These are phyloP conservation scores for Drosophila sproati DNA, from an alignment of 1,140 invertebrate genomes.

Conservation along the genomic window DNA sequence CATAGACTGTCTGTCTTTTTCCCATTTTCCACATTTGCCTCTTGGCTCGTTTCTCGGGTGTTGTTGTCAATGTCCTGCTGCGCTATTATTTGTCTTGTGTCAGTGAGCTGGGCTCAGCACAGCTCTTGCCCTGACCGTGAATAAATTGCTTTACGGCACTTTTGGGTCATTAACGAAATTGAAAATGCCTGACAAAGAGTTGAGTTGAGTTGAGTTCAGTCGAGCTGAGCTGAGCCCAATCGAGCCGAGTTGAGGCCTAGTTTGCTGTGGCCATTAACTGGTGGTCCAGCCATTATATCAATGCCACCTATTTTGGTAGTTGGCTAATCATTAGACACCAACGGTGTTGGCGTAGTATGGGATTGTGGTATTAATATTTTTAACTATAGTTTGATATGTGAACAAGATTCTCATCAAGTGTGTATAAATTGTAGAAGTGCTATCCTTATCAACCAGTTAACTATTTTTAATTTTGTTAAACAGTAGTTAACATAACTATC, in stretches of 20 bases:
- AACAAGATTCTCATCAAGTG: too few species aligned
- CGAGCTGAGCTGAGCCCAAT: constrained; percentile 7
- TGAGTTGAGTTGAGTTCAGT: constrained; percentile 7
- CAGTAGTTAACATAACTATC: too few species aligned
- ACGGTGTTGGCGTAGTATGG: constrained; percentile 19
- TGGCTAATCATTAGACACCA: constrained; percentile 65
- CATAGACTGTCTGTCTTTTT: constrained; percentile 28
- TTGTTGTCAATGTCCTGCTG: constrained; percentile 84
- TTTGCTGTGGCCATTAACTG: constrained; percentile 8
- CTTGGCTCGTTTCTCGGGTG: constrained; percentile 50
- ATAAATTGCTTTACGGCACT: constrained; percentile 83
- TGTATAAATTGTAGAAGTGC: too few species aligned
- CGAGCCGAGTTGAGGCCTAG: constrained; percentile 4
- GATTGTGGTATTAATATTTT: constrained; percentile 1
- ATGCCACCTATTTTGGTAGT: constrained; percentile 74
- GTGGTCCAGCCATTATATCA: constrained; percentile 55
- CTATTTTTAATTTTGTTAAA: too few species aligned
- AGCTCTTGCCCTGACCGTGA: constrained; percentile 22
- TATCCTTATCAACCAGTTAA: too few species aligned
- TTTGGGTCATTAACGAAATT: constrained; percentile 84
- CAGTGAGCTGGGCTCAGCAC: constrained; percentile 43
- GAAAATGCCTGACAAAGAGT: constrained; percentile 73
- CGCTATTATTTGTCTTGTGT: constrained; percentile 84
- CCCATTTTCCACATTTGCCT: constrained; percentile 11
- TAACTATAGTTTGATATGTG: too few species aligned